Conservation (phyloP, 2,888 invertebrate species). For the Leptura quadrifasciata region DNA sequence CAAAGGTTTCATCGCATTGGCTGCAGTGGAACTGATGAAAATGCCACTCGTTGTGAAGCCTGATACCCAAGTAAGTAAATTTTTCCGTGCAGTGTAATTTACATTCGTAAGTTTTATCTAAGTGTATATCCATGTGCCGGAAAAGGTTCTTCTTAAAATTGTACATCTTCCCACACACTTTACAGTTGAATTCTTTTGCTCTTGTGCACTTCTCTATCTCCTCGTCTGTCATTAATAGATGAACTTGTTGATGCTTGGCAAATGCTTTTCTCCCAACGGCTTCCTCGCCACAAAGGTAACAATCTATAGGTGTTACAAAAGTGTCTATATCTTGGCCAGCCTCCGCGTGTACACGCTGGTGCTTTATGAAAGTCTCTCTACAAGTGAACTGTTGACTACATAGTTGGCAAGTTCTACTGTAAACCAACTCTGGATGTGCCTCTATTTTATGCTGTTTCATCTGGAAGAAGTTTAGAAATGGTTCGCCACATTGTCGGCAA, state of each 20-base stretch:
- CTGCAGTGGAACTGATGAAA: conserved; percentile 11
- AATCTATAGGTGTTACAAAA: conserved; percentile 11
- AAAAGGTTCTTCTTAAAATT: conserved; percentile 11
- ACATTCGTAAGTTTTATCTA: conserved; percentile 10
- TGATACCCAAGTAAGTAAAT: conserved; percentile 16
- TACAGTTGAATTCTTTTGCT: conserved; percentile 1
- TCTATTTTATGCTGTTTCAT: conserved; percentile 18
- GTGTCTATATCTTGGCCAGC: background rate
- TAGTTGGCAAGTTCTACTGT: conserved; percentile 1
- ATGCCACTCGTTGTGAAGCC: conserved; percentile 11
- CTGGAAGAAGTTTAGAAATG: conserved; percentile 10
- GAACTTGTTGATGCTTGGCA: conserved; percentile 8
- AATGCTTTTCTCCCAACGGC: background rate
- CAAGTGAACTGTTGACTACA: background rate
- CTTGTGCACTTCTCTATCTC: background rate
- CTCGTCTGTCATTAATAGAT: conserved; percentile 21
- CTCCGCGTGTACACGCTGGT: background rate
- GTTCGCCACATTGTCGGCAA: conserved; percentile 10
- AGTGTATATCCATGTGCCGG: conserved; percentile 23
- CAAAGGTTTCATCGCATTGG: conserved; percentile 7
- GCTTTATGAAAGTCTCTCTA: background rate
- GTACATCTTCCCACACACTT: background rate
- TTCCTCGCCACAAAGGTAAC: conserved; percentile 20
- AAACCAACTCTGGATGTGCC: conserved; percentile 4
- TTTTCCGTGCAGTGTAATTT: conserved; percentile 3